Evolutionary conservation across 2,888 invertebrate species (phyloP).

Genomic region (Dione vanillae): DNA sequence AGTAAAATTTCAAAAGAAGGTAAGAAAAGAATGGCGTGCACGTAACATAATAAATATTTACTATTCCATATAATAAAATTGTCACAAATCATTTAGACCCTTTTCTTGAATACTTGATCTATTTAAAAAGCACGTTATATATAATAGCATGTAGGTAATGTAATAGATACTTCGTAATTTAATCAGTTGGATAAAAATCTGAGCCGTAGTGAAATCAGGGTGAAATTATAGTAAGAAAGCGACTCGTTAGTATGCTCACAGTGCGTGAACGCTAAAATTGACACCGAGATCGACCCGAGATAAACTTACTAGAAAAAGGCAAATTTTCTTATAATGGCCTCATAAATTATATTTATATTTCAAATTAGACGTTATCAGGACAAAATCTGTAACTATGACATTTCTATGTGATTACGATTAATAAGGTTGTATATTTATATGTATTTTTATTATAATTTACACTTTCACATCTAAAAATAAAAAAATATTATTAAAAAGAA

Average conservation of each 20-base stretch:
- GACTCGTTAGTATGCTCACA: slow-evolving; percentile 47
- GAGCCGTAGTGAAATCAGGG: slow-evolving; percentile 51
- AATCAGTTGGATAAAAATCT: slow-evolving; percentile 48
- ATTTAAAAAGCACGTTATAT: slow-evolving; percentile 8
- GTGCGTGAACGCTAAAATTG: slow-evolving; percentile 46
- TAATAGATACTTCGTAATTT: slow-evolving; percentile 46
- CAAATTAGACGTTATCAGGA: not conserved
- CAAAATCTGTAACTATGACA: too few relatives aligned
- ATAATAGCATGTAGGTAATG: slow-evolving; percentile 26
- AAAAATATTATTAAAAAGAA: too few relatives aligned
- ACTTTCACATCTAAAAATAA: not conserved
- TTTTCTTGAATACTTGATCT: not conserved
- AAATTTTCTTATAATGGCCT: slow-evolving; percentile 5
- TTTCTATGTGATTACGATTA: too few relatives aligned
- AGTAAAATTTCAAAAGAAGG: too few relatives aligned
- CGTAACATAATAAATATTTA: too few relatives aligned
- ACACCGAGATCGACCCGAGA: slow-evolving; percentile 32
- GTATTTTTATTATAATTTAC: too few relatives aligned
- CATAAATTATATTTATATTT: not conserved
- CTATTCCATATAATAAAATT: too few relatives aligned
- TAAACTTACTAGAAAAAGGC: slow-evolving; percentile 14
- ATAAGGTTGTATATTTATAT: too few relatives aligned
- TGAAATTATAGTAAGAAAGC: slow-evolving; percentile 51
- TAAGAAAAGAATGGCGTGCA: too few relatives aligned
- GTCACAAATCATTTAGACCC: too few relatives aligned